Percentiles rank a stretch among this genome's conserved stretches.
These are phyloP conservation scores for Ips nitidus DNA, from an alignment of 1,140 invertebrate species.

Conservation along the genomic window DNA sequence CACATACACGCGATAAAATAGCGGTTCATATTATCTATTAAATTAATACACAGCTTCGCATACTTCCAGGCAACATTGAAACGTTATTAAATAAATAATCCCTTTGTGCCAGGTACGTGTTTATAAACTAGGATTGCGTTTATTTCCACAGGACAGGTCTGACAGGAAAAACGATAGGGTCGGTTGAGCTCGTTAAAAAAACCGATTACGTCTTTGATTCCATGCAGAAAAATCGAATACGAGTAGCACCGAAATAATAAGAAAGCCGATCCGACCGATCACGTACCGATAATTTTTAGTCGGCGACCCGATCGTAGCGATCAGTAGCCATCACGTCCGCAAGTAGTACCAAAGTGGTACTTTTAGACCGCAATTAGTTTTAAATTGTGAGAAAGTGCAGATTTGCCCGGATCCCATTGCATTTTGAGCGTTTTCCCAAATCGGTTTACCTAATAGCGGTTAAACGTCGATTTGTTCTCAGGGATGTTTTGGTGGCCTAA, in stretches of 20 bases:
- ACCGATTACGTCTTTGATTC: no score
- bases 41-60: no score
- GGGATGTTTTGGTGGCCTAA: no score
- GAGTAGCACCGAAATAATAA: conserved; percentile 31
- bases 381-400: conserved; percentile 39
- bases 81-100: no score
- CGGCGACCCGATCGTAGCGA: conserved; percentile 35
- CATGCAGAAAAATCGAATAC: neutral
- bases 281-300: conserved; percentile 41
- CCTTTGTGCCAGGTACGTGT: no score
- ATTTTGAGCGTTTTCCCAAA: conserved; percentile 6
- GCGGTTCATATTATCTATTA: no score
- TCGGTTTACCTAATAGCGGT: conserved; percentile 22
- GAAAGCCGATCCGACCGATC: conserved; percentile 24
- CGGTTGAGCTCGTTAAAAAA: no score
- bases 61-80: no score
- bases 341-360: neutral
- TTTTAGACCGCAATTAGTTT: conserved; percentile 40
- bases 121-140: no score
- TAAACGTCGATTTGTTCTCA: conserved; percentile 11
- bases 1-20: no score
- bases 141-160: no score
- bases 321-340: conserved; percentile 35
- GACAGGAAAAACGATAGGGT: no score
- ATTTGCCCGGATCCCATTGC: conserved; percentile 30